phyloP scores from a whole-genome alignment of 2,113 vertebrate species.

The Triplophysa dalaica region DNA sequence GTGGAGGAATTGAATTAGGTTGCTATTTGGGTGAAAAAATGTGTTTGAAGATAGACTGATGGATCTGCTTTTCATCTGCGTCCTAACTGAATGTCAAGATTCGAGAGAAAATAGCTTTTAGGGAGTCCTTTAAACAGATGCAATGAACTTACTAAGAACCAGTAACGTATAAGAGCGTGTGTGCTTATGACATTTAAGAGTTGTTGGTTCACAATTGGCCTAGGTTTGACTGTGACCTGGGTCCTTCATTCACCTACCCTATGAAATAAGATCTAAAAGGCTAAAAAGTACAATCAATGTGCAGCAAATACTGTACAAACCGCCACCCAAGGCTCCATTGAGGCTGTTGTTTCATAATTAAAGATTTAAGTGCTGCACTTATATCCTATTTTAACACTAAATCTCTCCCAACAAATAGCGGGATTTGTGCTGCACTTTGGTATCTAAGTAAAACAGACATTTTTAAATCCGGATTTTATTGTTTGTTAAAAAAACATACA shows the following conservation, averaged over 20 bases:
- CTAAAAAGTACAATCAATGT: constrained; percentile 58
- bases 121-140: not conserved
- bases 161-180: not conserved
- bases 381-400: not conserved
- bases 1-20: constrained; percentile 12
- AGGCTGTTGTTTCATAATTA: constrained; percentile 46
- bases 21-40: constrained; percentile 2
- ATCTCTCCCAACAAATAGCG: not conserved
- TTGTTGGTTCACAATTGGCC: no score
- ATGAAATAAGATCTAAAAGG: constrained; percentile 33
- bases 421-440: not conserved
- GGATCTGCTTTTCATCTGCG: constrained; percentile 16
- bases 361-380: not conserved
- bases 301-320: constrained; percentile 45
- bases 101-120: not conserved
- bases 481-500: no score
- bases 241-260: no score
- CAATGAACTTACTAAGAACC: constrained; percentile 41
- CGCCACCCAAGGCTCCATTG: not conserved
- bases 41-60: constrained; percentile 7
- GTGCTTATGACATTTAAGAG: no score
- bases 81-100: not conserved
- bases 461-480: not conserved
- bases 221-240: no score
- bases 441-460: not conserved